Base-by-base conservation (phyloP, 2,888 invertebrate genomes). In the Eupithecia pulchellata region DNA sequence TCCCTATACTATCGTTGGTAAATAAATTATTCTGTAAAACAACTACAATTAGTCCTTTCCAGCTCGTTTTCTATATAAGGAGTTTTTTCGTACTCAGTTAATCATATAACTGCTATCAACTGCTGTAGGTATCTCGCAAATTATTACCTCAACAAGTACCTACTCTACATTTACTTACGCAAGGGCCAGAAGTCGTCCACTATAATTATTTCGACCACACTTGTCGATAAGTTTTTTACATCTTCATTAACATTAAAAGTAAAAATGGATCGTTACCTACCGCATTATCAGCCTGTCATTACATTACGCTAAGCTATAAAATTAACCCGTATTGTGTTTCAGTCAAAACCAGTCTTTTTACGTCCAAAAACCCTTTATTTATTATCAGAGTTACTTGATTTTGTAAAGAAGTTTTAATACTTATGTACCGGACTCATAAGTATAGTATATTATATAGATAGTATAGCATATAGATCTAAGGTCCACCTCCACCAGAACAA, bases 121-220 rank as follows among this genome's bases (percentile, higher is more conserved):
- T 58, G 42, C 52, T 27, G 66, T 69, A 74, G 42, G 66, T 73
- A 71, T 66, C 60, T 68, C 36, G 68, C 62, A 67, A 69, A 74
- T 72, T 72, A 72, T 69, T 69, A 69, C 68, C 34, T 71, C 66
- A 69, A 68, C 68, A 65, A 57, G 66, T 73, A 62, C 52, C 66
- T 76, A 76, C 71, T 75, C 66, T 70, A 73, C 72, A 72, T 75
- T 74, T 75, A 66, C 68, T 74, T 73, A 74, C 70, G 74, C 72
- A 78, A 76, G 72, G 67, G 68, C 72, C 57, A 73, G 73, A 76
- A 74, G 72, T 55, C 70, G 61, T 73, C 66, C 67, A 60, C 65
- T 72, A 71, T 83, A 81, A 76, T 81, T 79, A 79, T 81, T 74
- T 78, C 73, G 75, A 78, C 78, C 83, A 83, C 80, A 76, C 81